These are phyloP conservation scores for Lamprotornis superbus DNA, from an alignment of 2,113 vertebrate genomes.

Conservation along the genomic window DNA sequence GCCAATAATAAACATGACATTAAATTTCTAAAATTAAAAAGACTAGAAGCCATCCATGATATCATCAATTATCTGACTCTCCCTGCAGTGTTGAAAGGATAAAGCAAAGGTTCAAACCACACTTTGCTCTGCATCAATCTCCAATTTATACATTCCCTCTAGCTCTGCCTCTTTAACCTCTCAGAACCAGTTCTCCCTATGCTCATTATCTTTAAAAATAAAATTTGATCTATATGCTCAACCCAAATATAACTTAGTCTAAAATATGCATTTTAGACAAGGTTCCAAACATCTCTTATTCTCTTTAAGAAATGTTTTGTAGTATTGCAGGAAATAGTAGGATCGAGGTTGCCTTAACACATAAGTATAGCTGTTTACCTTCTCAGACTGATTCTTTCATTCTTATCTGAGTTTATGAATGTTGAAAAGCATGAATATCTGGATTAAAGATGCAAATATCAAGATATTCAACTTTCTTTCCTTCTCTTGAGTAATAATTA, in stretches of 20 bases:
- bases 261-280: neutral
- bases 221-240: neutral
- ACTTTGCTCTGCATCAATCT: neutral
- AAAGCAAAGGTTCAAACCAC: neutral
- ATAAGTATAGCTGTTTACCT: neutral
- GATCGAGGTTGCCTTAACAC: neutral
- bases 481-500: neutral
- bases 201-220: neutral
- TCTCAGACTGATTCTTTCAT: neutral
- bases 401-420: neutral
- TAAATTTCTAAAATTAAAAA: conserved; percentile 51
- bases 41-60: conserved; percentile 51
- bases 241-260: neutral
- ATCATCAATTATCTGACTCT: conserved; percentile 54
- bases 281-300: neutral
- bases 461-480: neutral
- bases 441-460: neutral
- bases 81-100: neutral
- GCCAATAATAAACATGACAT: conserved; percentile 47
- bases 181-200: neutral
- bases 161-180: neutral
- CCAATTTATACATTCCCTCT: neutral
- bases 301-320: neutral
- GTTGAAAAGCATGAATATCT: neutral
- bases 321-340: neutral